phyloP scores from a whole-genome alignment of 2,888 invertebrate genomes.

The Boloria selene region DNA sequence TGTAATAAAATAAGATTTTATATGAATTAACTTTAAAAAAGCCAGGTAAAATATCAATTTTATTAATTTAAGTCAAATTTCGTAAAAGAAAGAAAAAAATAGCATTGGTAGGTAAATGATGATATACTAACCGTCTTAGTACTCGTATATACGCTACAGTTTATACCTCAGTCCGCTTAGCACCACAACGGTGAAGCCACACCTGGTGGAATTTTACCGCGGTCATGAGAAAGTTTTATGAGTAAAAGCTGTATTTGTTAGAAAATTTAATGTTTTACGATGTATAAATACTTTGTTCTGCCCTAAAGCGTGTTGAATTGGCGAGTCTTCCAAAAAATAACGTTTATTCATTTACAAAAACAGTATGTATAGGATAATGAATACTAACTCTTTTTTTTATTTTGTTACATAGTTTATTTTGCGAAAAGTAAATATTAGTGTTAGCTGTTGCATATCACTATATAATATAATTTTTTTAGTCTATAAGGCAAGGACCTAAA shows the following conservation, averaged over 20 bases:
- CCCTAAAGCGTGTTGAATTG: slow-evolving; percentile 6
- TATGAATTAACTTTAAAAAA: no score
- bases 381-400: not conserved
- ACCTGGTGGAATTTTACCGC: slow-evolving; percentile 53
- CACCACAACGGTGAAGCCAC: slow-evolving; percentile 48
- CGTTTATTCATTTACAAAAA: not conserved
- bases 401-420: no score
- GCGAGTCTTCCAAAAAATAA: slow-evolving; percentile 3
- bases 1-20: no score
- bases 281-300: slow-evolving; percentile 22
- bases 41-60: no score
- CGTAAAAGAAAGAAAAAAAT: no score
- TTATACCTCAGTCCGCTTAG: slow-evolving; percentile 40
- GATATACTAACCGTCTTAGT: no score
- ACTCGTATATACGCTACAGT: slow-evolving; percentile 25
- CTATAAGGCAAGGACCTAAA: no score
- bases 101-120: no score
- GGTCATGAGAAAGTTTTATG: slow-evolving; percentile 50
- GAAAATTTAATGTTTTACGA: slow-evolving; percentile 40
- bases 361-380: not conserved
- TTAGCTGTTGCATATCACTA: no score
- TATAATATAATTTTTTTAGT: no score
- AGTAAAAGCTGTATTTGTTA: slow-evolving; percentile 47
- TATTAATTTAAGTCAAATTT: no score
- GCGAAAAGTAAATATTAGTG: no score